phyloP scores from a whole-genome alignment of 1,140 invertebrate species.

The Neodiprion virginianus region DNA sequence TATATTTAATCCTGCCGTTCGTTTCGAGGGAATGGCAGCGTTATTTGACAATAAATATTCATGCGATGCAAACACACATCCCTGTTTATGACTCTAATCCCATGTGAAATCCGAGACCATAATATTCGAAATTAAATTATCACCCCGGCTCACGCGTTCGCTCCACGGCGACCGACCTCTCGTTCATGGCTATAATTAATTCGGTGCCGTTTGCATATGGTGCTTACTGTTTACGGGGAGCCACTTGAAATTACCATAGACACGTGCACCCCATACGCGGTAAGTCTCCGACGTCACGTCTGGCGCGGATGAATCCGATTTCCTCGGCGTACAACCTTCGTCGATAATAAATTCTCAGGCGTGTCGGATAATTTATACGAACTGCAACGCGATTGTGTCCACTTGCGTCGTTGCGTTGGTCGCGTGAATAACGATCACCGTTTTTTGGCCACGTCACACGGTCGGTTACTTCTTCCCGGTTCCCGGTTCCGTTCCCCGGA shows the following conservation, averaged over 20 bases:
- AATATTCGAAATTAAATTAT: constrained; percentile 6
- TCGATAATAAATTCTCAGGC: too few species aligned
- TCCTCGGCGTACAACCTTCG: too few species aligned
- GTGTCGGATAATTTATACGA: too few species aligned
- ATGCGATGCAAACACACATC: background rate
- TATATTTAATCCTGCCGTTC: background rate
- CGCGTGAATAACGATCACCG: too few species aligned
- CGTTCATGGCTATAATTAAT: background rate
- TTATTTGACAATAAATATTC: constrained; percentile 1
- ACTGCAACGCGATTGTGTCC: too few species aligned
- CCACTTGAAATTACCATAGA: constrained; percentile 4
- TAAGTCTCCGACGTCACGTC: too few species aligned
- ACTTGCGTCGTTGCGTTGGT: too few species aligned
- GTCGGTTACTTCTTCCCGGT: too few species aligned
- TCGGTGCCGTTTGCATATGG: background rate
- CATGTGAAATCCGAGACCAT: background rate
- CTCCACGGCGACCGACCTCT: background rate
- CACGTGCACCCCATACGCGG: background rate
- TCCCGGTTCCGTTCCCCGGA: too few species aligned
- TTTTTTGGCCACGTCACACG: too few species aligned
- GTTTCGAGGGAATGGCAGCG: background rate
- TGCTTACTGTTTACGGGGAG: background rate
- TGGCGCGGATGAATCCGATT: too few species aligned
- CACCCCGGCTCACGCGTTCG: background rate
- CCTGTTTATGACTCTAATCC: constrained; percentile 7